Evolutionary conservation across 2,888 invertebrate species (phyloP).

Genomic region (Machimus rusticus): DNA sequence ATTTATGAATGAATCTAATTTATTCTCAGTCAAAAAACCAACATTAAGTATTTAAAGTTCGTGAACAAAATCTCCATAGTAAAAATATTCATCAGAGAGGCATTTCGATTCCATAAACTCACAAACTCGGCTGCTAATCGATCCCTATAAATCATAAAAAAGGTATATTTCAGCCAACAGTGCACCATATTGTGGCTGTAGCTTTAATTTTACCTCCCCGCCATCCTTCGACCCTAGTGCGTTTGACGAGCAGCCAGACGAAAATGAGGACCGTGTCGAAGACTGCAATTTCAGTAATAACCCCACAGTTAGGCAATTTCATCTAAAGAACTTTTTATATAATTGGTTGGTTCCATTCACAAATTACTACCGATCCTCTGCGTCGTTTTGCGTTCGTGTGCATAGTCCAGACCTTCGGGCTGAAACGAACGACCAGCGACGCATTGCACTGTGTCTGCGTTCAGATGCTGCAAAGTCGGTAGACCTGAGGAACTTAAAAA

Average conservation of each 20-base stretch:
- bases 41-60: neutral
- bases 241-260: conserved; percentile 15
- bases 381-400: neutral
- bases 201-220: neutral
- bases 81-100: neutral
- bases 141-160: conserved; percentile 25
- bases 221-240: neutral
- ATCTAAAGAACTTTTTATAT: conserved; percentile 25
- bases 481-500: neutral
- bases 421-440: neutral
- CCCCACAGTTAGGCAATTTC: conserved; percentile 14
- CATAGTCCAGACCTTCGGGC: neutral
- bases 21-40: neutral
- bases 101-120: neutral
- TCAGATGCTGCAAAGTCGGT: neutral
- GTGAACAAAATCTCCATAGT: neutral
- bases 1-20: neutral
- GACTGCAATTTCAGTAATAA: conserved; percentile 29
- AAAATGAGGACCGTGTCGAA: conserved; percentile 29
- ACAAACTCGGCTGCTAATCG: neutral
- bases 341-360: conserved; percentile 23
- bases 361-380: conserved; percentile 30
- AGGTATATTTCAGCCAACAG: neutral
- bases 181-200: neutral
- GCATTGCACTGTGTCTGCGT: neutral